Base-by-base conservation (phyloP, 2,113 vertebrate genomes). In the Aramus guarauna region DNA sequence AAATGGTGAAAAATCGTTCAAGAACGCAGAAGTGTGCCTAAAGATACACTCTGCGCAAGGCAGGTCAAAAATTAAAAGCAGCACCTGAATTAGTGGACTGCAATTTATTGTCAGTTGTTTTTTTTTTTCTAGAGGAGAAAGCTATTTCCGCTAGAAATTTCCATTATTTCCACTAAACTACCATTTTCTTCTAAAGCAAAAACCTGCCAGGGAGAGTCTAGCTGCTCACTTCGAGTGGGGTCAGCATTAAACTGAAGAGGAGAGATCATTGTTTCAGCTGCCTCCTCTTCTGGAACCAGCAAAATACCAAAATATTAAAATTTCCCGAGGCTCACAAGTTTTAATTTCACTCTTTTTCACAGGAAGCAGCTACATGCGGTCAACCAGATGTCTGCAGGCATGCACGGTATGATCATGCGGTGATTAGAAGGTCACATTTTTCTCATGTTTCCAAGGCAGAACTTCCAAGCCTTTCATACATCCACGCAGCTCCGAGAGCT, bases 351-450 rank as follows among this genome's bases (percentile, higher is more conserved):
- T 79, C n/a, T 72, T 73, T 69, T 56, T 41, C 29, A 11, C 23
- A 90, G 66, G 85, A 93, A 90, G 82, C 62, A 73, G 55, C 47
- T 86, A 22, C 43, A 68, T 86, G 78, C 4, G 15, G 91, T 45
- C 82, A 86, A 56, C 39, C 90, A 96, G 92, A 95, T 88, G 88
- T 90, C 71, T 92, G 58, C 72, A 94, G 72, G 63, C 78, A 73
- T 41, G 67, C 67, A 36, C 32, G 63, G 78, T 56, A 48, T 83
- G 82, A 62, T 73, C 81, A 73, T 6, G 6, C 63, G 66, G 13
- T 68, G 88, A 80, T 83, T 32, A 72, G 71, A 83, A 92, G 90
- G 88, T 94, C 96, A 95, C 74, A 90, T 94, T 86, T 94, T 96
- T 85, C 83, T 94, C 67, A 9, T 80, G 75, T n/a, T 95, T 90